Base-by-base conservation (phyloP, 2,797 vertebrate genomes). In the Melopsittacus undulatus region DNA sequence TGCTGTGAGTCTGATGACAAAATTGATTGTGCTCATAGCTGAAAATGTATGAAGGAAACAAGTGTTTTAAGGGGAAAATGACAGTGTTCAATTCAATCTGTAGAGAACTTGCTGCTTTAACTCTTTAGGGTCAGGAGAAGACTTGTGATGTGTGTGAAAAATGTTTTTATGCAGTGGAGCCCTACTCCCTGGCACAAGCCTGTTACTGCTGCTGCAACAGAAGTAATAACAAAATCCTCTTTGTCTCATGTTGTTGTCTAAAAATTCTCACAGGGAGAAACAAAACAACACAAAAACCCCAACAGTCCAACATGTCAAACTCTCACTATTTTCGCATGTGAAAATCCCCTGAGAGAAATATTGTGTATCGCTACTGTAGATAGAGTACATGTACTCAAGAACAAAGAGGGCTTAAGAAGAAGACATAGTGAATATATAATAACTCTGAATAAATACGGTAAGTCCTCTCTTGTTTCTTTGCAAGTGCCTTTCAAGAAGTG, bases 391-490 rank as follows among this genome's bases (percentile, higher is more conserved):
- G 88, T 93, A 95, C 96, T 96, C 95, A 92, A 96, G 96, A 96
- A 97, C 95, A 97, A 97, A 97, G 95, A 93, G 94, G 92, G 93
- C 93, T 96, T 97, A 96, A 96, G 96, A 96, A 93, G 95, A 96
- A 89, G 94, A 96, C 96, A 96, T 94, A 79, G 96, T 97, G 96
- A 95, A 96, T 96, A 93, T 97, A 96, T 96, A 97, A 96, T 96
- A 97, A 96, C 96, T 96, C 93, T 97, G 95, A 94, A 96, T 96
- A 97, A 96, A 97, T 96, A 95, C 78, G 68, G 92, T 97, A 97
- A 96, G 96, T 95, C 96, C 93, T 91, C 96, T 96, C 95, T 96
- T 96, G 94, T 97, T 96, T 96, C 96, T 96, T 94, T 95, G 96
- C 94, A 96, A 97, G 96, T 95, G 96, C 96, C 94, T 97, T 97